A percentile compares a stretch with the other conserved stretches of the same genome.
These are phyloP conservation scores for Cromileptes altivelis DNA, from an alignment of 2,113 vertebrate species.

Conservation along the genomic window DNA sequence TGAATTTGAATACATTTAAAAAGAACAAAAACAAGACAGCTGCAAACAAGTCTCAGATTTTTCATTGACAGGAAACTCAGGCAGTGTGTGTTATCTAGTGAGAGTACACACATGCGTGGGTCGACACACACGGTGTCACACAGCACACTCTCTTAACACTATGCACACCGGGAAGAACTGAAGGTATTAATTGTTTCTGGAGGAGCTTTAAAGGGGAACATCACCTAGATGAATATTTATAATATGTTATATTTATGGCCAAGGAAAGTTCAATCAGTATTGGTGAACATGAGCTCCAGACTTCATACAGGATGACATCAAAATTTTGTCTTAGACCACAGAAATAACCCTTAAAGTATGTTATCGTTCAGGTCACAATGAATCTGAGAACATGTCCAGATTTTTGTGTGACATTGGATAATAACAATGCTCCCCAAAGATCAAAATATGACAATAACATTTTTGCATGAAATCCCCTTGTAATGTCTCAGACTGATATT, in stretches of 20 bases:
- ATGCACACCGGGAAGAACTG: neutral
- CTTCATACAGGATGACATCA: no score
- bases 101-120: slow-evolving; percentile 9
- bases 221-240: no score
- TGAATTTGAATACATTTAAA: neutral
- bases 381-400: neutral
- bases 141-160: neutral
- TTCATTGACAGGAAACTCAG: slow-evolving; percentile 3
- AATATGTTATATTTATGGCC: no score
- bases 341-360: neutral
- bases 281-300: no score
- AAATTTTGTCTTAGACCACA: no score
- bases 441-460: neutral
- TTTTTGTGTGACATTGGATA: neutral
- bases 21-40: no score
- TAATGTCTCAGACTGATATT: no score
- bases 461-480: no score
- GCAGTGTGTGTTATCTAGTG: neutral
- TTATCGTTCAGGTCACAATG: neutral
- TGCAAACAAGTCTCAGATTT: neutral
- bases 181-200: neutral
- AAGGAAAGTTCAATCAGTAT: no score
- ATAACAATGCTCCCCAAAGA: neutral
- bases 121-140: neutral
- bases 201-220: neutral